Percentiles rank a stretch among this genome's conserved stretches.
These are phyloP conservation scores for Gambusia affinis DNA, from an alignment of 2,113 vertebrate species.

Conservation along the genomic window DNA sequence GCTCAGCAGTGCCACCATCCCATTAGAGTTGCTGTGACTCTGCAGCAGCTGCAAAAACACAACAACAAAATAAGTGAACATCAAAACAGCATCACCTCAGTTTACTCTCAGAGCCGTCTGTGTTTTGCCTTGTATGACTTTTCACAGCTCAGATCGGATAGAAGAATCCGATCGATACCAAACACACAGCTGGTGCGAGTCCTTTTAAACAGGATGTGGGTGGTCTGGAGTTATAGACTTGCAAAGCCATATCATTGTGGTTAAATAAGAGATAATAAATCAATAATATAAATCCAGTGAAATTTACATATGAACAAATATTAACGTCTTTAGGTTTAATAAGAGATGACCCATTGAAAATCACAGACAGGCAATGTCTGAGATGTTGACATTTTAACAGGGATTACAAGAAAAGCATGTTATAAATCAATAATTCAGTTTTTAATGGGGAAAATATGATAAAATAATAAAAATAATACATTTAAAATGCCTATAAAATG, in stretches of 20 bases:
- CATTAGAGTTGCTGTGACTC: constrained; percentile 80
- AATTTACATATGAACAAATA: background rate
- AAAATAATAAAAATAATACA: background rate
- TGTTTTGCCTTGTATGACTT: background rate
- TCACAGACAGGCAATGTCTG: too few species aligned
- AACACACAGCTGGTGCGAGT: background rate
- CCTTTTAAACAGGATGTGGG: background rate
- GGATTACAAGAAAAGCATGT: background rate
- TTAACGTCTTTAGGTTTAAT: background rate
- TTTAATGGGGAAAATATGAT: background rate
- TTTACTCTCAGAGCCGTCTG: background rate
- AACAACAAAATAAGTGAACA: background rate
- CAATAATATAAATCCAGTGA: background rate
- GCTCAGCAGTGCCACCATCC: constrained; percentile 87
- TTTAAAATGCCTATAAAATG: background rate
- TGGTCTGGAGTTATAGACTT: background rate
- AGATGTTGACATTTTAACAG: background rate
- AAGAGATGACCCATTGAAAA: background rate
- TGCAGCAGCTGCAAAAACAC: constrained; percentile 82
- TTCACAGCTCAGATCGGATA: background rate
- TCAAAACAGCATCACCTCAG: background rate
- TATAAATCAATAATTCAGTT: background rate
- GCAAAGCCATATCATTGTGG: constrained; percentile 10
- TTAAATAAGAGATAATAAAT: background rate
- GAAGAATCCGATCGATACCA: background rate